phyloP scores from a whole-genome alignment of 1,140 invertebrate genomes.

The Diachasmimorpha longicaudata region DNA sequence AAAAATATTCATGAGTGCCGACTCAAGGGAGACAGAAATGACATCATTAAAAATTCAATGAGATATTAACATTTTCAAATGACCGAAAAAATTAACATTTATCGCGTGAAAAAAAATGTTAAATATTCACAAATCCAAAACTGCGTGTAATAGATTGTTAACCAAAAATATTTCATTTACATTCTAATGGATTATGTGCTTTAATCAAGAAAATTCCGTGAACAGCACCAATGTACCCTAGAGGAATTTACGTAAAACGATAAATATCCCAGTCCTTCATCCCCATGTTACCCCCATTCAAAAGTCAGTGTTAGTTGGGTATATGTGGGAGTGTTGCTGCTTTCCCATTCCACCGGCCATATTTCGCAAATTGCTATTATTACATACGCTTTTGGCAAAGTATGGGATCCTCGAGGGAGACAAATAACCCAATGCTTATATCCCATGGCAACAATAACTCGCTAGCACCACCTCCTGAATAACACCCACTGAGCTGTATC shows the following conservation, averaged over 20 bases:
- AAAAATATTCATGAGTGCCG: too few relatives aligned
- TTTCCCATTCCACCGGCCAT: not conserved
- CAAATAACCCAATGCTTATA: not conserved
- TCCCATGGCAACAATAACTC: not conserved
- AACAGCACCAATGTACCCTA: not conserved
- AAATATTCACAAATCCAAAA: too few relatives aligned
- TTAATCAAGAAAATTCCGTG: too few relatives aligned
- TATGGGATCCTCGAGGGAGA: not conserved
- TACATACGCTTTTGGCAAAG: slow-evolving; percentile 8
- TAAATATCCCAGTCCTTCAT: slow-evolving; percentile 20
- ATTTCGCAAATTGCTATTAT: slow-evolving; percentile 29
- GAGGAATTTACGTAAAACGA: slow-evolving; percentile 6
- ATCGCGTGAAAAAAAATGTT: too few relatives aligned
- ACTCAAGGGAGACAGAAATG: too few relatives aligned
- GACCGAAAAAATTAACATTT: too few relatives aligned
- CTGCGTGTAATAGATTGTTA: not conserved
- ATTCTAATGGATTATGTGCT: too few relatives aligned
- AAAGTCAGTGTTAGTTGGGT: not conserved
- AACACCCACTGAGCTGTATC: not conserved
- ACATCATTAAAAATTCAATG: too few relatives aligned
- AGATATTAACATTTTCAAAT: too few relatives aligned
- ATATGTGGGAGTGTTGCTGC: not conserved
- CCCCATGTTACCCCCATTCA: not conserved
- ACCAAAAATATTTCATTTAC: too few relatives aligned
- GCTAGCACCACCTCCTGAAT: not conserved